These are phyloP conservation scores for Escarpia spicata DNA, from an alignment of 2,888 invertebrate species.

Conservation along the genomic window DNA sequence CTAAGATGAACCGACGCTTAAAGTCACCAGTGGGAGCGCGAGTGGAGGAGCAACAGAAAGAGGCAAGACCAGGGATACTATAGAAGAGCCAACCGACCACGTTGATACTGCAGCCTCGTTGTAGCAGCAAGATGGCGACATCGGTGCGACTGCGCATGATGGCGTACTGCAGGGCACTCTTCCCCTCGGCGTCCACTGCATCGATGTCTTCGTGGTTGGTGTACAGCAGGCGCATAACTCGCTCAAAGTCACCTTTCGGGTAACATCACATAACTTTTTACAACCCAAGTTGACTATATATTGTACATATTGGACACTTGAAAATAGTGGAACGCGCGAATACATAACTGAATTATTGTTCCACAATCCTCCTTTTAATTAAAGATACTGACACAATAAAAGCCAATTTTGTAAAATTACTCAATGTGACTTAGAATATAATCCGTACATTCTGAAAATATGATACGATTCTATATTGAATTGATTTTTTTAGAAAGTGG, in stretches of 20 bases:
- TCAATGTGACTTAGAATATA: background rate
- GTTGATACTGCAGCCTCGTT: background rate
- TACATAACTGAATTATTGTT: no score
- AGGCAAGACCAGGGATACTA: no score
- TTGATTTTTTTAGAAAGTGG: background rate
- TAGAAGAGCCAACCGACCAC: background rate
- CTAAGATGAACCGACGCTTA: no score
- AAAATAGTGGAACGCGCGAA: no score
- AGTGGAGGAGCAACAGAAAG: no score
- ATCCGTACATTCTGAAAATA: background rate
- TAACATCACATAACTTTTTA: background rate
- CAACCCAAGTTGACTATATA: background rate
- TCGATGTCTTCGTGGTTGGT: background rate
- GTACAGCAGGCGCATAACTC: background rate
- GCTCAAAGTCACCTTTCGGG: background rate
- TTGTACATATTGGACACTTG: background rate
- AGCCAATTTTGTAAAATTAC: background rate
- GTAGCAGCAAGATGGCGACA: background rate
- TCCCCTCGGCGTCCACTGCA: background rate
- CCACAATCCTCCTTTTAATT: no score
- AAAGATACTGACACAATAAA: background rate
- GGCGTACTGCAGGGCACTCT: background rate
- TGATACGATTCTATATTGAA: background rate
- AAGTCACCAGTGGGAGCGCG: no score
- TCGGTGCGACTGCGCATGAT: conserved; percentile 2